Conservation (phyloP, 2,113 vertebrate species). For the Pao palembangensis region DNA sequence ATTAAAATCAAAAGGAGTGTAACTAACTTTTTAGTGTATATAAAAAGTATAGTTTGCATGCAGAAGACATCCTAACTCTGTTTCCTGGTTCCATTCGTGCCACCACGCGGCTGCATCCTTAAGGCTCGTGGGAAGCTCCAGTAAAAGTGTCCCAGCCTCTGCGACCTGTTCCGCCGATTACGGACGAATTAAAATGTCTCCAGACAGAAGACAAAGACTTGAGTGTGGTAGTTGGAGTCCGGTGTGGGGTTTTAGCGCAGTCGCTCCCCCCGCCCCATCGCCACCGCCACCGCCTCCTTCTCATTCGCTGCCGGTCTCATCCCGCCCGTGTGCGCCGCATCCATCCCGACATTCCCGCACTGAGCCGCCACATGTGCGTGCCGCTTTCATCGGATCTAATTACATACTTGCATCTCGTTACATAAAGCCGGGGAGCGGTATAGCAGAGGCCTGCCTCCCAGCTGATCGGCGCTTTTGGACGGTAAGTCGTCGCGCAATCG, state of each 20-base stretch:
- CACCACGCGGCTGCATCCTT: too few species aligned
- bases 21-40: too few species aligned
- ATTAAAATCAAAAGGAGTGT: too few species aligned
- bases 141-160: too few species aligned
- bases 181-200: too few species aligned
- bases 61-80: too few species aligned
- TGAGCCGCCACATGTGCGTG: constrained; percentile 29
- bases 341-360: constrained; percentile 33
- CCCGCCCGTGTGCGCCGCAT: constrained; percentile 42
- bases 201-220: constrained; percentile 45
- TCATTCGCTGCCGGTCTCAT: constrained; percentile 10
- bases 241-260: background rate
- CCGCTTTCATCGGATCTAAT: constrained; percentile 21
- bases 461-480: constrained; percentile 17
- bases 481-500: constrained; percentile 44
- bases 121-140: too few species aligned
- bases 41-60: too few species aligned
- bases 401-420: constrained; percentile 5
- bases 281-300: background rate
- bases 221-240: background rate
- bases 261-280: constrained; percentile 4
- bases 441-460: constrained; percentile 1
- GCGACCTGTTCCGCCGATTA: too few species aligned
- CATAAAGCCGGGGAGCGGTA: background rate
- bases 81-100: too few species aligned